Conservation (phyloP, 2,797 vertebrate genomes). For the Chelidonichthys spinosus region DNA sequence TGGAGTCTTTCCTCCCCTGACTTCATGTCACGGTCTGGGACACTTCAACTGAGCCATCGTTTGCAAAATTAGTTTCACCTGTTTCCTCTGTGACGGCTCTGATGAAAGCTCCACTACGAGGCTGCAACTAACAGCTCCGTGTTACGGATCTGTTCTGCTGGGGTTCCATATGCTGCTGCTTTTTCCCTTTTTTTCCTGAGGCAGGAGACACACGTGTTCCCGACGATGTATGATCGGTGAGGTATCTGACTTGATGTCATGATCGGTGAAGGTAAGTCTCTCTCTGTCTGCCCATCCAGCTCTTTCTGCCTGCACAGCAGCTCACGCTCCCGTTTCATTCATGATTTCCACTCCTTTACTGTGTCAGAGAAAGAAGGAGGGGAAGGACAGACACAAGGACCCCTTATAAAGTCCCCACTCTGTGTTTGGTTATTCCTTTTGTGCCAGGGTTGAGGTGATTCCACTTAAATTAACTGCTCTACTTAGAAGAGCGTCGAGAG, state of each 20-base stretch:
- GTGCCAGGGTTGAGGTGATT: constrained; percentile 41
- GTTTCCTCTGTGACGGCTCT: background rate
- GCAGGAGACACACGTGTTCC: constrained; percentile 10
- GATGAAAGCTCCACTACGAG: constrained; percentile 4
- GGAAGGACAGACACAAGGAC: constrained; percentile 9
- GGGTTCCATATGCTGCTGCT: background rate
- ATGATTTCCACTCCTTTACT: constrained; percentile 2
- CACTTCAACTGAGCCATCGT: background rate
- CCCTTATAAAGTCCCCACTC: no score
- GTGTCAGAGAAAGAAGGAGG: background rate
- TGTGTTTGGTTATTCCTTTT: constrained; percentile 46
- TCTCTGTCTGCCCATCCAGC: constrained; percentile 47
- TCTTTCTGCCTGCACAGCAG: constrained; percentile 33
- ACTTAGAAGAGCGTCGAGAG: constrained; percentile 41
- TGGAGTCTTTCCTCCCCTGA: background rate
- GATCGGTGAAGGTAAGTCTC: constrained; percentile 37
- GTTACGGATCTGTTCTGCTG: background rate
- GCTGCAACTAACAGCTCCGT: background rate
- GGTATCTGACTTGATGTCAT: constrained; percentile 4
- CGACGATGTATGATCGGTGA: no score
- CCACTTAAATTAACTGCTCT: constrained; percentile 45
- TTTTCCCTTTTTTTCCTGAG: background rate
- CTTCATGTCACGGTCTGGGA: background rate
- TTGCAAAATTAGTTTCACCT: background rate
- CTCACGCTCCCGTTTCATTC: constrained; percentile 19